A percentile compares a stretch with the other conserved stretches of the same genome.
phyloP scores from a whole-genome alignment of 2,888 invertebrate genomes.

The Agrotis exclamationis region DNA sequence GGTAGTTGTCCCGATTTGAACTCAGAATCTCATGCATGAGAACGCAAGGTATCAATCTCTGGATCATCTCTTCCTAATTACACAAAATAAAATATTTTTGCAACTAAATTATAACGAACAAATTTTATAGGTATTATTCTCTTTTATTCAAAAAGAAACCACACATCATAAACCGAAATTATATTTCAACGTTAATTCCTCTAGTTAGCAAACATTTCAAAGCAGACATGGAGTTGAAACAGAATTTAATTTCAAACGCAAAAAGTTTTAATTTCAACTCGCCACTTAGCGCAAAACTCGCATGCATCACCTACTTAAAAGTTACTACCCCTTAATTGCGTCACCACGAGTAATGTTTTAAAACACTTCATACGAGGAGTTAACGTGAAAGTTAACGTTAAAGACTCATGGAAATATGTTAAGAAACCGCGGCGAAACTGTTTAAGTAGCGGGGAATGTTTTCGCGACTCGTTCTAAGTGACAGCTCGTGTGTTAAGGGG shows the following conservation, averaged over 20 bases:
- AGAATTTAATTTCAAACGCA: slow-evolving; percentile 61
- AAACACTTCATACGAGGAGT: slow-evolving; percentile 84
- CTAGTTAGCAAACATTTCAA: slow-evolving; percentile 41
- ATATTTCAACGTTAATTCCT: slow-evolving; percentile 21
- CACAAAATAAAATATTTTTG: too few relatives aligned
- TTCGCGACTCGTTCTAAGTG: slow-evolving; percentile 72
- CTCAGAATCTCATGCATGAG: too few relatives aligned
- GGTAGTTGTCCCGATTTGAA: too few relatives aligned
- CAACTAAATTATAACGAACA: too few relatives aligned
- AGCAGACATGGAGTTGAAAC: slow-evolving; percentile 52
- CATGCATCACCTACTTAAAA: slow-evolving; percentile 78
- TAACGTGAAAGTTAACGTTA: slow-evolving; percentile 77
- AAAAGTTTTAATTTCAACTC: slow-evolving; percentile 69
- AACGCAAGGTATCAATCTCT: too few relatives aligned
- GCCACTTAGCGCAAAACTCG: slow-evolving; percentile 70
- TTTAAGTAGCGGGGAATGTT: slow-evolving; percentile 68
- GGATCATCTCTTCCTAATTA: too few relatives aligned
- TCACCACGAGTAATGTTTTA: slow-evolving; percentile 83
- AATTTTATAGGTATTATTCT: too few relatives aligned
- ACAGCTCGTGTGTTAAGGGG: slow-evolving; percentile 70
- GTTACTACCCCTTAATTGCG: slow-evolving; percentile 79
- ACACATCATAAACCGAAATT: slow-evolving; percentile 1
- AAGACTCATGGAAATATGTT: slow-evolving; percentile 74
- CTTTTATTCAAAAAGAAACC: neutral
- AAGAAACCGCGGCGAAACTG: slow-evolving; percentile 71